Conservation (phyloP, 2,797 vertebrate species). For the Poecilia picta region DNA sequence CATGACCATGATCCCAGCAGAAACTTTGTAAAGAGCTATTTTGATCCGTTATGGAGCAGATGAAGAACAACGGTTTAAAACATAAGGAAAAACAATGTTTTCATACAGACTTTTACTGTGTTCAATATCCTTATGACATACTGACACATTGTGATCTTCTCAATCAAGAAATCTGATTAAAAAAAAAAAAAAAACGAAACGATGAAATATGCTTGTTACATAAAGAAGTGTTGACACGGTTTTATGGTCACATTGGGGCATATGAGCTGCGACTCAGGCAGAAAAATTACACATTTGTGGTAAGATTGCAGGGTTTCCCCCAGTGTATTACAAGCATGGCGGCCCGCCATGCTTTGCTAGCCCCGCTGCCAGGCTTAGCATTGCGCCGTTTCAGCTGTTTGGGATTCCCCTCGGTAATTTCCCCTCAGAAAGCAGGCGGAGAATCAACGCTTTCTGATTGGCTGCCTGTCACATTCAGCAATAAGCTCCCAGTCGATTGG, state of each 20-base stretch:
- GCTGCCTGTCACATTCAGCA: too few relatives aligned
- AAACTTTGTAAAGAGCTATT: background rate
- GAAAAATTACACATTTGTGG: background rate
- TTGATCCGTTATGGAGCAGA: background rate
- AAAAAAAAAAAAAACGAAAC: background rate
- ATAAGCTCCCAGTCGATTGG: too few relatives aligned
- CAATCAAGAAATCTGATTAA: background rate
- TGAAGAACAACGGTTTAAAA: background rate
- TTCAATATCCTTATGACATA: slow-evolving; percentile 4
- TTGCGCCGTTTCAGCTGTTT: too few relatives aligned
- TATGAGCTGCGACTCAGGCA: slow-evolving; percentile 1
- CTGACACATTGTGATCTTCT: background rate
- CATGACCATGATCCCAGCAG: background rate
- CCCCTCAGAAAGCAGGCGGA: too few relatives aligned
- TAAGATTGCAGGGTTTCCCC: too few relatives aligned
- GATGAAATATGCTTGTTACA: background rate
- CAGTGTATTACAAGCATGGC: too few relatives aligned
- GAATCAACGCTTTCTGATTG: too few relatives aligned
- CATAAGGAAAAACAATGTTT: background rate
- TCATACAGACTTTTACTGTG: slow-evolving; percentile 3
- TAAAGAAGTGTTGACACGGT: background rate
- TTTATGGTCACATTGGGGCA: slow-evolving; percentile 2
- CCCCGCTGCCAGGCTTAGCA: too few relatives aligned
- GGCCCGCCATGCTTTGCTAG: too few relatives aligned
- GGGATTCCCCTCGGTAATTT: too few relatives aligned